Evolutionary conservation across 2,797 vertebrate species (phyloP).

Genomic region (Adelosebastes latens): DNA sequence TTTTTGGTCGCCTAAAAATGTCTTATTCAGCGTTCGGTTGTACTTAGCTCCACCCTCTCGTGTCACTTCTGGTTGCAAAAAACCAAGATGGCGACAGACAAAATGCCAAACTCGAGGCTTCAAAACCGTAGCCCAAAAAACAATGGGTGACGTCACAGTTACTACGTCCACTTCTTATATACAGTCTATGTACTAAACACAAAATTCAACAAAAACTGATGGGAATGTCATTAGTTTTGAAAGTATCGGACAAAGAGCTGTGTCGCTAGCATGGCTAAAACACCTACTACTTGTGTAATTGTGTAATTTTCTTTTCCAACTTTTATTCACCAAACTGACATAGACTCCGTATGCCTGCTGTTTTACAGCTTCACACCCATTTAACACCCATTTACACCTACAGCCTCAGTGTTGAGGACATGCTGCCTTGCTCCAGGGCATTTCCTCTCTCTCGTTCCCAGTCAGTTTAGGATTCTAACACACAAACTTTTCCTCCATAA

Average conservation of each 20-base stretch:
- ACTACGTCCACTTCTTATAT: too few relatives aligned
- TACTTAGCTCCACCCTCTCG: too few relatives aligned
- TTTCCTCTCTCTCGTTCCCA: not conserved
- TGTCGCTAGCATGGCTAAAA: not conserved
- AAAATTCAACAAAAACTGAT: not conserved
- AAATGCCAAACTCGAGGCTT: accelerated
- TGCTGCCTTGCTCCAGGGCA: not conserved
- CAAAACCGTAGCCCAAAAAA: too few relatives aligned
- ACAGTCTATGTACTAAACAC: not conserved
- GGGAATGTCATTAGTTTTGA: too few relatives aligned
- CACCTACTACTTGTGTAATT: not conserved
- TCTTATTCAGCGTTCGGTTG: too few relatives aligned
- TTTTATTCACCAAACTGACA: not conserved
- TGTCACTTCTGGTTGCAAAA: too few relatives aligned
- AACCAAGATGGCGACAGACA: accelerated
- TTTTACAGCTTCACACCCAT: not conserved
- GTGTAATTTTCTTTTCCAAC: not conserved
- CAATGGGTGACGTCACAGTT: accelerated
- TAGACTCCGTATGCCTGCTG: not conserved
- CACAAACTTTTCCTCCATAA: not conserved
- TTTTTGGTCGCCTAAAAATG: too few relatives aligned
- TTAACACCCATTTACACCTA: not conserved
- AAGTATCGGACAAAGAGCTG: not conserved
- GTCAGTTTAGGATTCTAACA: conserved; percentile 1
- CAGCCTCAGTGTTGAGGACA: not conserved